Percentiles rank a stretch among this genome's conserved stretches.
These are phyloP conservation scores for Scaptomyza flava DNA, from an alignment of 2,888 invertebrate species.

Conservation along the genomic window DNA sequence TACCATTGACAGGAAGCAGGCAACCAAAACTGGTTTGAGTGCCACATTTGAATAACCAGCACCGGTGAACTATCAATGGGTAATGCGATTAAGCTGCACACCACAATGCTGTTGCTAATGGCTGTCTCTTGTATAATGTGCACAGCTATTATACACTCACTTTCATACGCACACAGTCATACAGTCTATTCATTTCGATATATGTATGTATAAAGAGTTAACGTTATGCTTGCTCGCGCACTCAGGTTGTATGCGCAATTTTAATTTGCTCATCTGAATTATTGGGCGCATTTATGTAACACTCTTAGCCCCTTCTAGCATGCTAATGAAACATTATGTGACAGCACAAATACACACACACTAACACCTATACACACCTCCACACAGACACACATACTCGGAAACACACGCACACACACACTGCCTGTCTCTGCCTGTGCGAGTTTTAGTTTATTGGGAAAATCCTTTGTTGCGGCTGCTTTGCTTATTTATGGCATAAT, in stretches of 20 bases:
- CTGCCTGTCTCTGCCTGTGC: constrained; percentile 15
- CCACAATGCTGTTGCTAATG: constrained; percentile 25
- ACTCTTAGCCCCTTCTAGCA: constrained; percentile 36
- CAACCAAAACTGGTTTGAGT: constrained; percentile 28
- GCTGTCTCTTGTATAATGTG: constrained; percentile 25
- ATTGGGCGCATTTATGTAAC: constrained; percentile 70
- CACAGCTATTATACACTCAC: neutral
- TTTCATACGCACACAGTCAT: neutral
- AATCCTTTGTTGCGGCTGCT: constrained; percentile 69
- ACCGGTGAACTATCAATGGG: constrained; percentile 63
- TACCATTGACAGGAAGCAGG: constrained; percentile 15
- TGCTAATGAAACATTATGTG: constrained; percentile 75
- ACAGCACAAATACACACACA: constrained; percentile 26
- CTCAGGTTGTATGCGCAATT: constrained; percentile 58
- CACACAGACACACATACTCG: constrained; percentile 18
- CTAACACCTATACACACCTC: constrained; percentile 1
- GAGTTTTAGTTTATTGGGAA: constrained; percentile 53
- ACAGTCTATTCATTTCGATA: constrained; percentile 11
- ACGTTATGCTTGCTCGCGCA: constrained; percentile 27
- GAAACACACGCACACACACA: neutral
- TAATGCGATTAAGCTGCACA: constrained; percentile 69
- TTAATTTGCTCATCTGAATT: constrained; percentile 69
- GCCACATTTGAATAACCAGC: constrained; percentile 63
- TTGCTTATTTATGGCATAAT: constrained; percentile 42
- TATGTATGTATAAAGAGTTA: constrained; percentile 6